Conservation (phyloP, 2,113 vertebrate species). For the Gymnocephalus cernua region DNA sequence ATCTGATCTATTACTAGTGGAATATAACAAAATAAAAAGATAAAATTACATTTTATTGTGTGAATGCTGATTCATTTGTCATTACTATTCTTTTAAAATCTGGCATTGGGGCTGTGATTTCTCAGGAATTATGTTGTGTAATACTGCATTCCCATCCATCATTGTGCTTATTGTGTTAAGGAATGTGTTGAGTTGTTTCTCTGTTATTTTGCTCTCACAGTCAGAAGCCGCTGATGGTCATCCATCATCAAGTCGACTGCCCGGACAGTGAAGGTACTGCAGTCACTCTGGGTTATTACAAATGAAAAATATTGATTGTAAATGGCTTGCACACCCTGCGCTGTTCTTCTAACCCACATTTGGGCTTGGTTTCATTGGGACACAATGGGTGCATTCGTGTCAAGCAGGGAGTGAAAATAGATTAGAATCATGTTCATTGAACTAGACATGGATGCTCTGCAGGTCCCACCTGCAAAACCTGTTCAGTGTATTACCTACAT, state of each 20-base stretch:
- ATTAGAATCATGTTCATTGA: slow-evolving; percentile 13
- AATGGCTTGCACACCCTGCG: not conserved
- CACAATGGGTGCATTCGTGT: slow-evolving; percentile 31
- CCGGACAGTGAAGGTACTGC: slow-evolving; percentile 89
- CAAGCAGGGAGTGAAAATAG: slow-evolving; percentile 13
- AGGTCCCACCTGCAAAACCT: not conserved
- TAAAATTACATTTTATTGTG: not conserved
- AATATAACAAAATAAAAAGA: not conserved
- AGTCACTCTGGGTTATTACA: not conserved
- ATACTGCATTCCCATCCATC: slow-evolving; percentile 30
- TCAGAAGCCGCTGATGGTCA: slow-evolving; percentile 91
- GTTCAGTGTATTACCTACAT: not conserved
- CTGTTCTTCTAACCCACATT: not conserved
- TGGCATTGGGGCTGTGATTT: not conserved
- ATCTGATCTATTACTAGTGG: not conserved
- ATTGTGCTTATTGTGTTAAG: slow-evolving; percentile 44
- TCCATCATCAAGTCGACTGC: slow-evolving; percentile 89
- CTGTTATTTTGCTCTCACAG: slow-evolving; percentile 74
- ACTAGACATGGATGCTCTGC: not conserved
- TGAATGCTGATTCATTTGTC: no score
- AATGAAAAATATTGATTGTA: not conserved
- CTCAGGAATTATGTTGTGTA: slow-evolving; percentile 2
- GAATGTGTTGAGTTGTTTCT: slow-evolving; percentile 46
- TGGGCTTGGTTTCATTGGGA: slow-evolving; percentile 29
- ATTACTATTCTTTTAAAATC: not conserved